These are phyloP conservation scores for Ophion ellenae DNA, from an alignment of 2,888 invertebrate species.

Conservation along the genomic window DNA sequence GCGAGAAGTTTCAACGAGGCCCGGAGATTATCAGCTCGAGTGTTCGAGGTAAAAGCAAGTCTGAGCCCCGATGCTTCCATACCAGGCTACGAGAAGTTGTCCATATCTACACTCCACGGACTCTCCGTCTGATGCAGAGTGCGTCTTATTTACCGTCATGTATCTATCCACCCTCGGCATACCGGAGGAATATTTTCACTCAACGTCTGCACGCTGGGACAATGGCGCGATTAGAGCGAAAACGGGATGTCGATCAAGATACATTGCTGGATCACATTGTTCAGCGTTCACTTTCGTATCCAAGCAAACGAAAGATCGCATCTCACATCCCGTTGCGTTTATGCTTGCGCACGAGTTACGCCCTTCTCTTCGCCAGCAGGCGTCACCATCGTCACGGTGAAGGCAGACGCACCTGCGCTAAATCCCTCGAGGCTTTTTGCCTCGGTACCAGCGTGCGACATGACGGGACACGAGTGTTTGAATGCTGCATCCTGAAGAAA, in stretches of 20 bases:
- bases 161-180: neutral
- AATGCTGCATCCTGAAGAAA: conserved; percentile 29
- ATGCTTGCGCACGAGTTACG: neutral
- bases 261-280: neutral
- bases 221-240: conserved; percentile 76
- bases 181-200: conserved; percentile 10
- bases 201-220: conserved; percentile 65
- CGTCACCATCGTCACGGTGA: neutral
- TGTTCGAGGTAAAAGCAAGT: conserved; percentile 64
- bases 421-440: conserved; percentile 1
- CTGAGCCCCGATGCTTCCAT: conserved; percentile 68
- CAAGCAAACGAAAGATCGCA: neutral
- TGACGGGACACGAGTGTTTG: conserved; percentile 8
- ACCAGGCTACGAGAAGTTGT: conserved; percentile 72
- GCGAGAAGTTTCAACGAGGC: conserved; percentile 79
- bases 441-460: neutral
- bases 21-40: conserved; percentile 76
- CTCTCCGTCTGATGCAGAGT: conserved; percentile 35
- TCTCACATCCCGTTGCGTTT: neutral
- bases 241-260: conserved; percentile 42
- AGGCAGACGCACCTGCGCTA: neutral
- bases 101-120: neutral
- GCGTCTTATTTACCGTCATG: neutral
- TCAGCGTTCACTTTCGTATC: neutral
- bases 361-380: neutral